These are phyloP conservation scores for Labeo rohita DNA, from an alignment of 2,113 vertebrate species.

Conservation along the genomic window DNA sequence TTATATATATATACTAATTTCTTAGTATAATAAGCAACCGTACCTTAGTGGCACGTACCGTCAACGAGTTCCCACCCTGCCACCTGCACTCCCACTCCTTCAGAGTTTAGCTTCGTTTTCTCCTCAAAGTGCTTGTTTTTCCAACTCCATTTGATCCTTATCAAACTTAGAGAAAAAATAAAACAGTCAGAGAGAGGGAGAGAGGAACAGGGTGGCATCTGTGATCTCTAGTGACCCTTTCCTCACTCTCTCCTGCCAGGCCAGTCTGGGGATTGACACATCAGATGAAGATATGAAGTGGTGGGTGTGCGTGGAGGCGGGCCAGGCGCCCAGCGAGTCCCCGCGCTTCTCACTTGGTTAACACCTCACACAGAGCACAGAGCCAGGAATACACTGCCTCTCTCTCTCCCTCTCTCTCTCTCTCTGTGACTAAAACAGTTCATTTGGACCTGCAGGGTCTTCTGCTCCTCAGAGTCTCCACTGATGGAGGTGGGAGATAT, in stretches of 20 bases:
- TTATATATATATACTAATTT: not conserved
- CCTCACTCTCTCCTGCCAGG: slow-evolving; percentile 55
- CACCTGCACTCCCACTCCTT: not conserved
- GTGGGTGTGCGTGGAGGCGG: slow-evolving; percentile 60
- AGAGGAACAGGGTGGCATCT: slow-evolving; percentile 57
- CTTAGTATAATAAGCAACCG: slow-evolving; percentile 5
- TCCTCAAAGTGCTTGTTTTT: slow-evolving; percentile 15
- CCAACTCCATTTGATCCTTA: not conserved
- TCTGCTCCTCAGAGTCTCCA: slow-evolving; percentile 36
- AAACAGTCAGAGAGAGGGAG: slow-evolving; percentile 25
- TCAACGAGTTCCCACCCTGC: not conserved
- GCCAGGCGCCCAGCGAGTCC: slow-evolving; percentile 56
- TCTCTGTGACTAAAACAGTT: slow-evolving; percentile 38
- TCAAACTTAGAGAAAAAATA: slow-evolving; percentile 35
- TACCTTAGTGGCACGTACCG: not conserved
- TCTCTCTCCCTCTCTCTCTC: slow-evolving; percentile 19
- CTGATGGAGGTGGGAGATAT: slow-evolving; percentile 41
- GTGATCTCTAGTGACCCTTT: slow-evolving; percentile 62
- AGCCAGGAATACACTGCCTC: slow-evolving; percentile 49
- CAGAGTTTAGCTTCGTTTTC: not conserved
- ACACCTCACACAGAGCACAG: slow-evolving; percentile 54
- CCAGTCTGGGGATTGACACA: slow-evolving; percentile 62
- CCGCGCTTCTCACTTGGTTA: slow-evolving; percentile 61
- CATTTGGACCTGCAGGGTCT: slow-evolving; percentile 46
- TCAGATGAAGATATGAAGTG: slow-evolving; percentile 62